Conservation (phyloP, 2,797 vertebrate species). For the Coccyzus lansbergi region DNA sequence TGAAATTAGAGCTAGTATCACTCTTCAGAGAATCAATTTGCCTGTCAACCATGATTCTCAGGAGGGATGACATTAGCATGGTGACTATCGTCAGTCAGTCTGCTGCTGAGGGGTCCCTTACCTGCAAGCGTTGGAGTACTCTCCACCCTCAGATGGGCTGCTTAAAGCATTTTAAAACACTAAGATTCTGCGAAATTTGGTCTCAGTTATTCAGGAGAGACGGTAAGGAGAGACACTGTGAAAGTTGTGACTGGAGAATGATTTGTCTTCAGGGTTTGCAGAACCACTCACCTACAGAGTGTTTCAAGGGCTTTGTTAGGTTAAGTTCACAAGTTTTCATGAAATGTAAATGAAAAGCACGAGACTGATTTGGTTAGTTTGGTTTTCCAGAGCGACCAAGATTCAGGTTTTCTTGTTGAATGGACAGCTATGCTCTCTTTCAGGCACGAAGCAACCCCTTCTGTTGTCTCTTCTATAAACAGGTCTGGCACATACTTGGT, state of each 20-base stretch:
- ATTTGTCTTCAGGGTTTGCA: background rate
- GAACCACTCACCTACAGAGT: background rate
- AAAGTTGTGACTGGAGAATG: background rate
- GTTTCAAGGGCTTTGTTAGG: background rate
- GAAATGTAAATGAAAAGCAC: background rate
- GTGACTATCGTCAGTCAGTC: slow-evolving; percentile 46
- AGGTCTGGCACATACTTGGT: background rate
- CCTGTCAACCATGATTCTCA: background rate
- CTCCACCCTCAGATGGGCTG: background rate
- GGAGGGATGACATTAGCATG: background rate
- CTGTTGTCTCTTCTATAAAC: background rate
- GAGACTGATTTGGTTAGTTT: background rate
- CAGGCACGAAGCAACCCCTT: background rate
- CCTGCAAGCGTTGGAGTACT: background rate
- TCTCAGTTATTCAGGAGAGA: background rate
- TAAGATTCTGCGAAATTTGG: background rate
- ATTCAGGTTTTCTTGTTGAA: background rate
- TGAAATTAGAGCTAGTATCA: slow-evolving; percentile 40
- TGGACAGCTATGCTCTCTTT: background rate
- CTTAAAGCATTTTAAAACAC: background rate
- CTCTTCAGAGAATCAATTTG: slow-evolving; percentile 47
- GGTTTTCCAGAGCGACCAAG: background rate
- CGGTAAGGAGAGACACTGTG: background rate
- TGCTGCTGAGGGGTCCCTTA: background rate
- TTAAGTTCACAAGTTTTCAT: background rate